These are phyloP conservation scores for Cyclargus thomasi DNA, from an alignment of 1,140 invertebrate genomes.

Conservation along the genomic window DNA sequence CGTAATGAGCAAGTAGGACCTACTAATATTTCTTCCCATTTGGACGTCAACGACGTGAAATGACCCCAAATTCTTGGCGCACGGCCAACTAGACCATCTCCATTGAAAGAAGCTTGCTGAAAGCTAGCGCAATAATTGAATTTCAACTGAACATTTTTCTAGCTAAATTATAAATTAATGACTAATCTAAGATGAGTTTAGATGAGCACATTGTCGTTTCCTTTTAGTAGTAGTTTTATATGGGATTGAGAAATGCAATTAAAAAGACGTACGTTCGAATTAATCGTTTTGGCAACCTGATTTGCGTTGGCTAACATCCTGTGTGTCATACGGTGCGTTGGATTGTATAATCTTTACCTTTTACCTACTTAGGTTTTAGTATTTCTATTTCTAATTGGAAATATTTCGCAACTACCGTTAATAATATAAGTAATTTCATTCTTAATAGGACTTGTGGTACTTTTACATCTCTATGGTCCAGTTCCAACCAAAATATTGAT, in stretches of 20 bases:
- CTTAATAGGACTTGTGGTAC: too few relatives aligned
- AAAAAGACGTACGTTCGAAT: slow-evolving; percentile 7
- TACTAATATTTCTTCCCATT: not conserved
- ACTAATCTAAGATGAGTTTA: not conserved
- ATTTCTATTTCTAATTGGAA: not conserved
- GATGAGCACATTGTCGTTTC: slow-evolving; percentile 1
- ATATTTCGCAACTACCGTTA: too few relatives aligned
- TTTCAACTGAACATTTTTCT: not conserved
- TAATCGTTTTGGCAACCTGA: slow-evolving; percentile 20
- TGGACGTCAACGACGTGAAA: not conserved
- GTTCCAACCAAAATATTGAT: too few relatives aligned
- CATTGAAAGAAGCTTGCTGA: not conserved
- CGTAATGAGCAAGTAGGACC: not conserved
- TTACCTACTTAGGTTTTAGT: not conserved
- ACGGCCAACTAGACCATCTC: not conserved
- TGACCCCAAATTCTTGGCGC: not conserved
- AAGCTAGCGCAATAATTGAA: not conserved
- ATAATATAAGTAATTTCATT: too few relatives aligned
- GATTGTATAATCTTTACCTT: not conserved
- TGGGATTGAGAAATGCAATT: not conserved
- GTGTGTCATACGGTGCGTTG: not conserved
- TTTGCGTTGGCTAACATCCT: not conserved
- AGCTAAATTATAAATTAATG: not conserved
- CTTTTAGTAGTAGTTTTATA: not conserved
- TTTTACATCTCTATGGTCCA: too few relatives aligned